phyloP scores from a whole-genome alignment of 1,140 invertebrate genomes.

The Drosophila repletoides region DNA sequence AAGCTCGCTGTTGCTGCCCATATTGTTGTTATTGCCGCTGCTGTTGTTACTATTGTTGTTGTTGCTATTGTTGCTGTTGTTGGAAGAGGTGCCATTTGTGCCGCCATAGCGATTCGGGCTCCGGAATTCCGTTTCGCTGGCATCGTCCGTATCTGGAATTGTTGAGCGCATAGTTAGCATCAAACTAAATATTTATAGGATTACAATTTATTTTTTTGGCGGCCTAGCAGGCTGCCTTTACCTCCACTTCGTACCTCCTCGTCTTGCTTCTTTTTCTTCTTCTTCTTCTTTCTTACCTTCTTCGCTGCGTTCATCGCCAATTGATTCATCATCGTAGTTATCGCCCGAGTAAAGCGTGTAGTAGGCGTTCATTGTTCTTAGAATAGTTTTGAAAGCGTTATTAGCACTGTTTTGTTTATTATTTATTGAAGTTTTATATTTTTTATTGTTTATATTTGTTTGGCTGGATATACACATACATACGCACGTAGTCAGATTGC shows the following conservation, averaged over 20 bases:
- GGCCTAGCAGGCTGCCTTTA: neutral
- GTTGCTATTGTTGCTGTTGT: constrained; percentile 34
- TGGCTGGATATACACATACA: constrained; percentile 5
- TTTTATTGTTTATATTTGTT: constrained; percentile 36
- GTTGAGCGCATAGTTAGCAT: constrained; percentile 1
- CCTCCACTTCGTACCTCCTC: neutral
- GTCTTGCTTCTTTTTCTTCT: neutral
- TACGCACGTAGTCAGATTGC: constrained; percentile 12
- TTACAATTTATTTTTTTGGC: neutral
- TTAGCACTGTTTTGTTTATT: neutral
- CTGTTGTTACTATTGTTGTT: constrained; percentile 50
- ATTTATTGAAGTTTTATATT: neutral
- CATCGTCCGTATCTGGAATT: constrained; percentile 92
- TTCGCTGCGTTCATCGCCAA: constrained; percentile 67
- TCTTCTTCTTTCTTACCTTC: constrained; percentile 47
- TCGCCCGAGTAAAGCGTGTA: constrained; percentile 54
- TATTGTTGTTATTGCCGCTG: constrained; percentile 39
- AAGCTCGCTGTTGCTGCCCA: constrained; percentile 86
- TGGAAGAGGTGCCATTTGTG: constrained; percentile 84
- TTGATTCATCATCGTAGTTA: constrained; percentile 69
- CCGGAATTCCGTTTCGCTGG: constrained; percentile 93
- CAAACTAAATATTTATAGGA: no score
- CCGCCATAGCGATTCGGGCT: constrained; percentile 85
- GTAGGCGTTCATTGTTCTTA: constrained; percentile 48
- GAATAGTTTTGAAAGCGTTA: neutral